These are phyloP conservation scores for Psilanteris sp. DNA, from an alignment of 1,140 invertebrate species.

Conservation along the genomic window DNA sequence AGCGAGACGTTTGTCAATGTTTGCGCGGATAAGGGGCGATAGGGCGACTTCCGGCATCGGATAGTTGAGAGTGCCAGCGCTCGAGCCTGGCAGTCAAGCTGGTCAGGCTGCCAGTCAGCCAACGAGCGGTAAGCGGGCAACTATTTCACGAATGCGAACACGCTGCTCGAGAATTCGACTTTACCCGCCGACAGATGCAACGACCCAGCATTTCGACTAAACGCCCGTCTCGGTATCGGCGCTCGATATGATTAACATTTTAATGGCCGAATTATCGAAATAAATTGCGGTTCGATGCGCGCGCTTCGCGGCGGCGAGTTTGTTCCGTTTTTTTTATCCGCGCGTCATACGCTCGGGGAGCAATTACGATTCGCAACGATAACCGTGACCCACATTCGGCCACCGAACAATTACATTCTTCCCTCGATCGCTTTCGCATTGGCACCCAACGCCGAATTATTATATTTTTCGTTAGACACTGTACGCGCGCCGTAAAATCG, in stretches of 20 bases:
- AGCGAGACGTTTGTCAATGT: too few relatives aligned
- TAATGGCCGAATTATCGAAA: conserved; percentile 73
- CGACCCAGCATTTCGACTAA: conserved; percentile 44
- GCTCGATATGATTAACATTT: conserved; percentile 68
- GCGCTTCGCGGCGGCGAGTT: conserved; percentile 52
- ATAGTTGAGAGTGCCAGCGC: conserved; percentile 24
- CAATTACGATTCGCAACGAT: conserved; percentile 36
- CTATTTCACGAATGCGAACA: conserved; percentile 73
- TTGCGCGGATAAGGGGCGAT: conserved; percentile 4
- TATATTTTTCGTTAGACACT: too few relatives aligned
- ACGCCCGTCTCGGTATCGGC: conserved; percentile 23
- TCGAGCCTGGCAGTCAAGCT: conserved; percentile 7
- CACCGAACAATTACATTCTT: conserved; percentile 30
- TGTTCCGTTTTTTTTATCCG: conserved; percentile 42
- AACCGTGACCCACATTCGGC: conserved; percentile 56
- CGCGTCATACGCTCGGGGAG: conserved; percentile 6
- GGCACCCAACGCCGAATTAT: too few relatives aligned
- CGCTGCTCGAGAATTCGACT: conserved; percentile 57
- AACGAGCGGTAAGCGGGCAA: conserved; percentile 55
- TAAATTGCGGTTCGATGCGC: conserved; percentile 61
- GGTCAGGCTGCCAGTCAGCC: conserved; percentile 16
- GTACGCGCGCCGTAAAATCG: too few relatives aligned
- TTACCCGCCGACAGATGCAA: conserved; percentile 66
- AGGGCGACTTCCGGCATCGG: conserved; percentile 31
- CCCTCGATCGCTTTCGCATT: too few relatives aligned